A percentile compares a stretch with the other conserved stretches of the same genome.
Conservation (phyloP, 2,113 vertebrate genomes). For the Todiramphus chloris region DNA sequence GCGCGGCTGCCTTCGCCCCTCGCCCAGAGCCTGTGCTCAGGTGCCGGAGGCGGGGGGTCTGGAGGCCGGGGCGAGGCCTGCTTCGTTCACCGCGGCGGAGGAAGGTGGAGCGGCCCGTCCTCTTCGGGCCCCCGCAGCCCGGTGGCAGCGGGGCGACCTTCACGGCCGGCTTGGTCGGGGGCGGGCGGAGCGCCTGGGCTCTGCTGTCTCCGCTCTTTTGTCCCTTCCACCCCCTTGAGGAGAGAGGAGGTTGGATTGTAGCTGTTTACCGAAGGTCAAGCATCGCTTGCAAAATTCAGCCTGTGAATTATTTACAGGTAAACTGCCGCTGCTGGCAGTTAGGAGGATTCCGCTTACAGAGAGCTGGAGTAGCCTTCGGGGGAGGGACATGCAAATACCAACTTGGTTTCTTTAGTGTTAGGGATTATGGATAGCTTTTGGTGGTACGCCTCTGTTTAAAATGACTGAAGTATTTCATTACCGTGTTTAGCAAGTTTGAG, state of each 20-base stretch:
- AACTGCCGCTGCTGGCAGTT: background rate
- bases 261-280: background rate
- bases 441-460: background rate
- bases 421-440: background rate
- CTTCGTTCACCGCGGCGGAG: background rate
- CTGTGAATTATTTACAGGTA: background rate
- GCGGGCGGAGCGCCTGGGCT: background rate
- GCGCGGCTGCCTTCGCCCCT: background rate
- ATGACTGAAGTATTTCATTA: background rate
- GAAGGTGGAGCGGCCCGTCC: background rate
- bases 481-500: background rate
- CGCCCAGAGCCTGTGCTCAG: too few relatives aligned
- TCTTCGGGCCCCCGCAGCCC: background rate
- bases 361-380: background rate
- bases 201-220: background rate
- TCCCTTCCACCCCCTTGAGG: background rate
- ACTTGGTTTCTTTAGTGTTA: background rate
- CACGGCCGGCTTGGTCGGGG: background rate
- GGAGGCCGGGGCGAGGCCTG: background rate
- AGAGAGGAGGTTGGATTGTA: background rate
- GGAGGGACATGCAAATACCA: background rate
- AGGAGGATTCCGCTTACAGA: background rate
- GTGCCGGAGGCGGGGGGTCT: background rate
- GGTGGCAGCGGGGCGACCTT: conserved; percentile 25
- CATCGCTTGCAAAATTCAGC: background rate